These are phyloP conservation scores for Ascaphus truei DNA, from an alignment of 2,113 vertebrate species.

Conservation along the genomic window DNA sequence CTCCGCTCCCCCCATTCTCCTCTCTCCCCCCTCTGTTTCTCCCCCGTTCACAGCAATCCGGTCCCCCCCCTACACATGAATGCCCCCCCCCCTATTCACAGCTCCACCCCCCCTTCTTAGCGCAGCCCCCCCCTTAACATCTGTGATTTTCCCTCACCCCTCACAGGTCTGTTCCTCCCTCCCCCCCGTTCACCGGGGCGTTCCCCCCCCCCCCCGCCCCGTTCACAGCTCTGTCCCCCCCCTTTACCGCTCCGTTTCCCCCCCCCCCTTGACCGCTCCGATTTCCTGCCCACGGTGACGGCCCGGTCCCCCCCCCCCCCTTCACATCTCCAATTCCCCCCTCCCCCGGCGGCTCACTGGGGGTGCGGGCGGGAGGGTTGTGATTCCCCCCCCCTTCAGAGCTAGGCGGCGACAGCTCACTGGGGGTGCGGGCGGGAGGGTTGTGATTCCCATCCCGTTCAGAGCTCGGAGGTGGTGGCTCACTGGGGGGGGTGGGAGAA, in stretches of 20 bases:
- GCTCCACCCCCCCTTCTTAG: background rate
- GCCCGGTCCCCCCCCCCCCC: background rate
- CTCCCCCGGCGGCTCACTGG: no score
- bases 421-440: no score
- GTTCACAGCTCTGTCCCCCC: background rate
- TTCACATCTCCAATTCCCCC: background rate
- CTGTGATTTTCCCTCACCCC: background rate
- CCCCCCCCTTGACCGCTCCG: background rate
- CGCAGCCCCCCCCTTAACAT: no score
- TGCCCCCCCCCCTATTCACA: background rate
- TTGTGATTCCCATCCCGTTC: no score
- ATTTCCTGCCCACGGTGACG: no score
- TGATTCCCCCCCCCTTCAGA: no score
- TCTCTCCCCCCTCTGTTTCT: background rate
- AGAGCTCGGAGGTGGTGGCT: no score
- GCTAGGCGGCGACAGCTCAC: no score
- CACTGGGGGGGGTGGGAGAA: no score
- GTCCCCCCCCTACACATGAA: background rate
- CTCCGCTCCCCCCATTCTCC: background rate
- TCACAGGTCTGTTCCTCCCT: background rate
- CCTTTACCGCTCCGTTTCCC: background rate
- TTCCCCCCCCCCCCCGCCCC: background rate
- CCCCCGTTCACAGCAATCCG: background rate
- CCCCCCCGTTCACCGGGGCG: background rate
- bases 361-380: no score